Base-by-base conservation (phyloP, 2,797 vertebrate species). In the Taeniopygia guttata region DNA sequence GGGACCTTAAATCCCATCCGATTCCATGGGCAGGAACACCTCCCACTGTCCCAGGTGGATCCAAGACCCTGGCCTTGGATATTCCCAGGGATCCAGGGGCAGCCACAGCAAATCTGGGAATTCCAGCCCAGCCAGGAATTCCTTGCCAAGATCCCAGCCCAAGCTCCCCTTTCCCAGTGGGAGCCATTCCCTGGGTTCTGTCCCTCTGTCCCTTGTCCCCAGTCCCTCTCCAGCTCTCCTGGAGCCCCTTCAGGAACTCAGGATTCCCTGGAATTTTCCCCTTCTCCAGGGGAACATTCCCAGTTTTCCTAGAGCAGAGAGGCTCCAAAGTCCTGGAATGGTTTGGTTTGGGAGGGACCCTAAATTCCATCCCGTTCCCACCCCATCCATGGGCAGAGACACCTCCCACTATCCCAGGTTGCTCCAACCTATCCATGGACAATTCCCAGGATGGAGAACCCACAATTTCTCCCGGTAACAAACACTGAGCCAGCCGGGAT, bases 381-480 rank as follows among this genome's bases (percentile, higher is more conserved):
- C 2, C 17, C 36, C 21, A 23, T 32, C 67, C 34, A 23, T 18
- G 27, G 0, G 0, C 27, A 48, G 19, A 55, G 43, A 25, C 45
- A 27, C 13, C 11, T 76, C 26, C 36, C 30, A 8, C 18, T 3
- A 3, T 20, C 56, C 36, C 56, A 60, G 56, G 7, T 1, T 2
- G 8, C 16, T n/a, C 34, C 42, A 67, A 0, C 18, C 29, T 15
- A 1, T 8, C 43, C 63, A 7, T 2, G 26, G 11, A 16, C 36
- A 25, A 17, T 32, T 55, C 34, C 62, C 7, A 3, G 34, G 11
- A 22, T 27, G 29, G 1, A 11, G 7, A 27, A 27, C 48, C 9
- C 77, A 2, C 5, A 2, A 1, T 56, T 67, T 18, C 14, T 27
- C 29, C 5, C 0, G 3, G 9, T 26, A 7, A n/a, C 3, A 0